A percentile compares a stretch with the other conserved stretches of the same genome.
These are phyloP conservation scores for Lucilia cuprina DNA, from an alignment of 1,140 invertebrate species.

Conservation along the genomic window DNA sequence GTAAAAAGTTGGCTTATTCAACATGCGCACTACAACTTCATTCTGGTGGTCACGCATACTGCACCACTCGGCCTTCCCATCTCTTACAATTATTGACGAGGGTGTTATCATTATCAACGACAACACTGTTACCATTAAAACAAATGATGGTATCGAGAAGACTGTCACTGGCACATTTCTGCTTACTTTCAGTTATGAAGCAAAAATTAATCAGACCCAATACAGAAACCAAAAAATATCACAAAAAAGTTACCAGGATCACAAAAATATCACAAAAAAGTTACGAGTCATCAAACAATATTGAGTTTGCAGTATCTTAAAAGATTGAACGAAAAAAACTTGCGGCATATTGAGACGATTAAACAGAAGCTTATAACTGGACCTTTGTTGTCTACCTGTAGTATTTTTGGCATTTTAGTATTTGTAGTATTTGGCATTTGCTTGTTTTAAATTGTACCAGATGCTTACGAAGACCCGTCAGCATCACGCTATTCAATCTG, in stretches of 20 bases:
- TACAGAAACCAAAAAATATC: neutral
- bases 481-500: neutral
- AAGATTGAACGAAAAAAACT: constrained; percentile 20
- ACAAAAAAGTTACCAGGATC: constrained; percentile 6
- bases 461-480: neutral
- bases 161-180: constrained; percentile 35
- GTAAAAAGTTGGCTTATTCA: constrained; percentile 34
- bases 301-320: constrained; percentile 20
- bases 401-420: neutral
- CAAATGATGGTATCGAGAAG: constrained; percentile 22
- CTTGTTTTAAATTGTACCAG: constrained; percentile 8
- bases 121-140: constrained; percentile 10
- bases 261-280: constrained; percentile 7
- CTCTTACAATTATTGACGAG: constrained; percentile 37
- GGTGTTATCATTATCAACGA: constrained; percentile 40
- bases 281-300: constrained; percentile 20
- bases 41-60: constrained; percentile 36
- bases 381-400: constrained; percentile 3
- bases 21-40: constrained; percentile 40
- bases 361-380: neutral
- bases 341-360: constrained; percentile 1
- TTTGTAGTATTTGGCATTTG: neutral
- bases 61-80: constrained; percentile 37
- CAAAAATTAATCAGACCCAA: neutral
- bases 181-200: constrained; percentile 28